A percentile compares a stretch with the other conserved stretches of the same genome.
Conservation (phyloP, 1,140 invertebrate genomes). For the Macrocentrus cingulum region DNA sequence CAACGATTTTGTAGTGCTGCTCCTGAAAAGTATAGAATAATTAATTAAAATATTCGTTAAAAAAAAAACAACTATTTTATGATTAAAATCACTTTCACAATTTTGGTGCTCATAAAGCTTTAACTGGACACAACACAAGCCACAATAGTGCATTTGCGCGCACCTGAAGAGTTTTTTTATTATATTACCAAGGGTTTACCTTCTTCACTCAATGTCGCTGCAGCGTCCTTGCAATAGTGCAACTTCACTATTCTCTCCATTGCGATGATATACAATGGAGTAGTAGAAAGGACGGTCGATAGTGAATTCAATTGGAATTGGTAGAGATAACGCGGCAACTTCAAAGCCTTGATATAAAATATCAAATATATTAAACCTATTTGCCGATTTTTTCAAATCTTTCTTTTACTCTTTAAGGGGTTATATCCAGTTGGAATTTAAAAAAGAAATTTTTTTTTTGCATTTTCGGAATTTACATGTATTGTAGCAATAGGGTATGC, state of each 20-base stretch:
- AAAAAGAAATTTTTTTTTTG: too few relatives aligned
- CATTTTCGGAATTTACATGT: too few relatives aligned
- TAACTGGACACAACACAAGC: not conserved
- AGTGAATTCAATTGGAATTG: slow-evolving; percentile 18
- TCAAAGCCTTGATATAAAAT: slow-evolving; percentile 22
- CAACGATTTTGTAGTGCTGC: slow-evolving; percentile 14
- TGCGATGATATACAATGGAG: slow-evolving; percentile 28
- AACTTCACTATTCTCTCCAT: slow-evolving; percentile 12
- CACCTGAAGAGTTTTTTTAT: too few relatives aligned
- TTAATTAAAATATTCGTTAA: too few relatives aligned
- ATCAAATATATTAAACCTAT: not conserved
- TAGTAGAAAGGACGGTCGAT: slow-evolving; percentile 37
- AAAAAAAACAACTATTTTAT: too few relatives aligned
- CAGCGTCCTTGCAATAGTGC: slow-evolving; percentile 16
- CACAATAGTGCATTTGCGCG: not conserved
- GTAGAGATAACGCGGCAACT: slow-evolving; percentile 25
- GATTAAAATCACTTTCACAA: not conserved
- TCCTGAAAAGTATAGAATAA: slow-evolving; percentile 7
- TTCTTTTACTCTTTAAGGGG: not conserved
- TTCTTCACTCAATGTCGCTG: not conserved
- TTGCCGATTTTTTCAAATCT: not conserved
- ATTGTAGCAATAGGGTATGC: too few relatives aligned
- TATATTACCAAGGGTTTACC: not conserved
- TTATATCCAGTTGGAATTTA: too few relatives aligned
- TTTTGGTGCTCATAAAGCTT: not conserved